Percentiles rank a stretch among this genome's conserved stretches.
These are phyloP conservation scores for Neolamprologus modestus DNA, from an alignment of 2,113 vertebrate genomes.

Conservation along the genomic window DNA sequence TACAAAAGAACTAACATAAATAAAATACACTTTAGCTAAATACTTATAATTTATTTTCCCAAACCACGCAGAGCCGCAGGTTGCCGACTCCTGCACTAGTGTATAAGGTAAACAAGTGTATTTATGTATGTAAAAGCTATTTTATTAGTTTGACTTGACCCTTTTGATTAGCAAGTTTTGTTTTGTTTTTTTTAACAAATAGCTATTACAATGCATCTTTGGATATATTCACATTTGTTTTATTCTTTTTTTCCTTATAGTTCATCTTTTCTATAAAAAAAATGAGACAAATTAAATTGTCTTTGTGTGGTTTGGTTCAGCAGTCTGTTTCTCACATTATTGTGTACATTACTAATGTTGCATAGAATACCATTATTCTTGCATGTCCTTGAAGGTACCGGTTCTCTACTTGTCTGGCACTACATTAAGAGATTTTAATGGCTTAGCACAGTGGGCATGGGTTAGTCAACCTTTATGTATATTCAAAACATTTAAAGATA, in stretches of 20 bases:
- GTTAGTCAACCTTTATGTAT: background rate
- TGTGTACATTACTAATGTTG: background rate
- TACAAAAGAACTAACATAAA: too few relatives aligned
- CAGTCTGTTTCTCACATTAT: background rate
- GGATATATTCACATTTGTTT: background rate
- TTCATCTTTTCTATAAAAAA: background rate
- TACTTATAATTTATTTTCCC: too few relatives aligned
- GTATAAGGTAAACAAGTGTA: background rate
- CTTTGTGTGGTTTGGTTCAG: background rate
- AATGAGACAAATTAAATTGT: background rate
- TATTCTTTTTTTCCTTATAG: background rate
- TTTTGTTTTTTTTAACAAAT: background rate
- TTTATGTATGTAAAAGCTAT: background rate
- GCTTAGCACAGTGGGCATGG: background rate
- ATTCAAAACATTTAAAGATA: background rate
- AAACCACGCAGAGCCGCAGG: background rate
- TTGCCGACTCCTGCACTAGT: background rate
- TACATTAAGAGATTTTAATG: background rate
- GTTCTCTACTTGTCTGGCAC: background rate
- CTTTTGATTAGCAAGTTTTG: background rate
- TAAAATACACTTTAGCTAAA: too few relatives aligned
- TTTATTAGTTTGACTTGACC: background rate
- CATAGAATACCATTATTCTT: background rate
- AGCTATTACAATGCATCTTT: fast-evolving
- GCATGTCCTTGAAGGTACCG: background rate